Evolutionary conservation across 1,140 invertebrate genomes (phyloP), one percentile per base, ranked within the genome.

Genomic region (Melanaphis sacchari): DNA sequence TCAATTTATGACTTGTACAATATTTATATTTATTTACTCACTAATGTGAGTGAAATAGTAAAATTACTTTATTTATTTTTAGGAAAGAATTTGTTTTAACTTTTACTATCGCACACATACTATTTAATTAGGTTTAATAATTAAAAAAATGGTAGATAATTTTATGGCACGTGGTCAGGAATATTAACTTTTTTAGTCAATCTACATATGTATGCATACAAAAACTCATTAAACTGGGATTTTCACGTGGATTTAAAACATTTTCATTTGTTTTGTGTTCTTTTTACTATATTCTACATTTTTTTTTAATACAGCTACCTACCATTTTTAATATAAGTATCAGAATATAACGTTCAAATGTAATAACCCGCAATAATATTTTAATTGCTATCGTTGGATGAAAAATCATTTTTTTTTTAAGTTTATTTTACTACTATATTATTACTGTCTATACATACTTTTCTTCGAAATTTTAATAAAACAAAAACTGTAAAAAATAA

Each of bases 211-310:
- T 52, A 54, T 22, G 46, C 87, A 54, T 89, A 54, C 88, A 40
- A 90, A 90, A 90, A 59, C 52, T 90, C 36, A 90, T 90, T 59
- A 90, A 90, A 90, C 36, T 90, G 49, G 11, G 52, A 90, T 90
- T 54, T 41, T 59, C 52, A 43, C 41, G 18, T 59, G 87, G 49
- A 40, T 52, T 54, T 26, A 1, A 18, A 87, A 21, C 36, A 38
- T 54, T 89, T 38, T 89, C 49, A 88, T 52, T 5, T 24, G 43
- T 89, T 89, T 89, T 1, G 38, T 40, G n/a, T 38, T 89, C 46
- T 49, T 31, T 11, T 59, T 59, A 59, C 24, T 38, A 81, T 38
- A 81, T 43, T 41, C 43, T 43, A 87, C n/a, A 4, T 46, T n/a
- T 84, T 84, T 84, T 87, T 87, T 46, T 49, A 87, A 24, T 7